These are phyloP conservation scores for Numenius arquata DNA, from an alignment of 2,113 vertebrate species.

Conservation along the genomic window DNA sequence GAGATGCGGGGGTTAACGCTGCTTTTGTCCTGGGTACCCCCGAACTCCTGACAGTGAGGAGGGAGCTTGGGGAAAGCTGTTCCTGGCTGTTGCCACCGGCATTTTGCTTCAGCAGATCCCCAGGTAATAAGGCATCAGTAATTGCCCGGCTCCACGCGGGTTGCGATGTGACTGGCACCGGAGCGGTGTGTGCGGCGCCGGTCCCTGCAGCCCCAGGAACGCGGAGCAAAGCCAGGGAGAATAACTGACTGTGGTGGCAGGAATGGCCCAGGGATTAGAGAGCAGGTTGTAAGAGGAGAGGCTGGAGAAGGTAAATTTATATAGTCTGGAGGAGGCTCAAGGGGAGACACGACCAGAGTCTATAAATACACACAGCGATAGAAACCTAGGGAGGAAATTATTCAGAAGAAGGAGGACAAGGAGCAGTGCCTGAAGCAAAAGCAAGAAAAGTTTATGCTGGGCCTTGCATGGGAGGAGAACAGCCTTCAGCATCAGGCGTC, in stretches of 20 bases:
- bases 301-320: constrained; percentile 18
- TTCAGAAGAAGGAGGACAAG: neutral
- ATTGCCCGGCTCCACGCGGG: neutral
- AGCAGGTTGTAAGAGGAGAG: neutral
- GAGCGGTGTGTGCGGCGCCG: rapidly evolving
- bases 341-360: constrained; percentile 48
- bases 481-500: neutral
- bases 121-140: neutral
- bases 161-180: neutral
- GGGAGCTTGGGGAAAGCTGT: neutral
- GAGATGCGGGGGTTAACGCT: neutral
- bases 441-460: neutral
- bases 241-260: neutral
- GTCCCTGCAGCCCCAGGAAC: neutral
- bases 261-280: constrained; percentile 10
- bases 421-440: constrained; percentile 5
- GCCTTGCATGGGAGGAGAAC: neutral
- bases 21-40: neutral
- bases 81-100: neutral
- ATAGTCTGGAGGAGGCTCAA: constrained; percentile 50
- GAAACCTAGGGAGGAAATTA: constrained; percentile 25
- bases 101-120: constrained; percentile 7
- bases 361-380: constrained; percentile 20
- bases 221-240: neutral
- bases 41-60: neutral